Evolutionary conservation across 2,113 vertebrate species (phyloP), one percentile per base, ranked within the genome.

Genomic region (Mesitornis unicolor): DNA sequence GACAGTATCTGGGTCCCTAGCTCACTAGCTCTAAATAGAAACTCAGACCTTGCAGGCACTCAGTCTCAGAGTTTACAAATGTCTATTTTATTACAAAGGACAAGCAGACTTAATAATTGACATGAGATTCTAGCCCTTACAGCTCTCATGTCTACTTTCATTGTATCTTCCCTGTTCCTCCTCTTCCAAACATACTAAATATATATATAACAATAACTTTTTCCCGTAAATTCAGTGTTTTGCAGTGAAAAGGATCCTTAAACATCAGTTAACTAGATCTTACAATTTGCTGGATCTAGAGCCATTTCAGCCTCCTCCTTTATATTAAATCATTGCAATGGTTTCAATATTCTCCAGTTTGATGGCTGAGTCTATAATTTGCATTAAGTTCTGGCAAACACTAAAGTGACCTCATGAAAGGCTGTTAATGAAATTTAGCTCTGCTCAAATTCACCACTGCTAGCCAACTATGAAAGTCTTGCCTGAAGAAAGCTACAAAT

Each of bases 41-140:
- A 81, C 67, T 29, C 57, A 77, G 67, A 61, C 54, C 90, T 76
- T 53, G 54, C 38, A 65, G 51, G 79, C 53, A 45, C 61, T 82
- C 61, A 28, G 80, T 28, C 84, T 80, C 38, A 48, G 54, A 65
- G 50, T 38, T 76, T 50, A 83, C 24, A 69, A 51, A 36, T 65
- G 31, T 73, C 76, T 64, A 6, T 33, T 40, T 88, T 85, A 94
- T 87, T 80, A n/a, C 45, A 74, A n/a, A 57, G 26, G 92, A 90
- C 92, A 94, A 75, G 92, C 42, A 88, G 75, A 45, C 60, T 90
- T 79, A 50, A 65, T 86, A 94, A 95, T 24, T 95, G 88, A 83
- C 90, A 83, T 16, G 19, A 80, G 67, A 40, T 86, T 67, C 82
- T n/a, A 73, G 57, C 67, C 61, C 38, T 80, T 63, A 6, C 5